Base-by-base conservation (phyloP, 1,140 invertebrate genomes). In the Lysiphlebus fabarum region DNA sequence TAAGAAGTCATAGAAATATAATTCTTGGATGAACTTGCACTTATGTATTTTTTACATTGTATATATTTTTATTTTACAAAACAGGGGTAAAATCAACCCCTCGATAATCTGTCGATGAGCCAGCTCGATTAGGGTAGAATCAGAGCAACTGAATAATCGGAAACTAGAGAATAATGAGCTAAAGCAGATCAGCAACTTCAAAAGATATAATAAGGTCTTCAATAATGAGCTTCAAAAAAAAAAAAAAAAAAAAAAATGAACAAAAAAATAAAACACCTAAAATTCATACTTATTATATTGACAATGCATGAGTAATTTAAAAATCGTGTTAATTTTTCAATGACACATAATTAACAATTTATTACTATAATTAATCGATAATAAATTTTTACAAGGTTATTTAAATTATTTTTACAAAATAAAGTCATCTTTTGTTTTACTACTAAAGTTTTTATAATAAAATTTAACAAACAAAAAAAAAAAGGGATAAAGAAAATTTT, bases 41-140 rank as follows among this genome's bases (percentile, higher is more conserved):
- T 10, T 14, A 17, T 26, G 26, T n/a, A n/a, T n/a, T 37, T 41
- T 49, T 8, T 37, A 43, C 40, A 41, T 58, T 49, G 50, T 47
- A 17, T 7, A 37, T 33, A 17, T 41, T 40, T 58, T 58, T 49
- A 17, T 50, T 58, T 12, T 7, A 7, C 12, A 8, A 36, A 26
- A 38, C 26, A 33, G 17, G 47, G 54, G 41, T 47, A 37, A 59
- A 54, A 59, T 59, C 50, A 59, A 17, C 34, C 59, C 55, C 59
- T 50, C 34, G 54, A 59, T 62, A 58, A 62, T 58, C 56, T 48
- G 43, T 62, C 58, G 59, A 59, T 58, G 61, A 73, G 70, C 63
- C 70, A 67, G 66, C 62, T 61, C 65, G 65, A 68, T 70, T 73
- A 67, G 60, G 61, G 48, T 61, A 50, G 36, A 62, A 57, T 26